A percentile compares a stretch with the other conserved stretches of the same genome.
phyloP scores from a whole-genome alignment of 2,888 invertebrate species.

The Caradrina kadenii region DNA sequence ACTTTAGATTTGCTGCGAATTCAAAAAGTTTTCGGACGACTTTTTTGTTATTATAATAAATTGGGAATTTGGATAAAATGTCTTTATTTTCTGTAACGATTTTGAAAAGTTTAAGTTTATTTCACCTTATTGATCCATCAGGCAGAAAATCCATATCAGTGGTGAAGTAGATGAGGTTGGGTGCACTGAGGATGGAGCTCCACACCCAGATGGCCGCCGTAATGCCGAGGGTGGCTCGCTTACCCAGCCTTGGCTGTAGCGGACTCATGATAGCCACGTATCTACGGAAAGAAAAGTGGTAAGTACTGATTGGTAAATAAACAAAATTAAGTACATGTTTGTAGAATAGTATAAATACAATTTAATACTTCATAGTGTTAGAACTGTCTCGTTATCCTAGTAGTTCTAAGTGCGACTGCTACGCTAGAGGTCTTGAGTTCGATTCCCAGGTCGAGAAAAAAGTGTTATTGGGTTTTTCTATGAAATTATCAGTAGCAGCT shows the following conservation, averaged over 20 bases:
- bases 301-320: background rate
- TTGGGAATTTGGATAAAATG: background rate
- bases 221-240: conserved; percentile 95
- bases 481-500: no score
- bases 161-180: conserved; percentile 96
- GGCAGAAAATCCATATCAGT: conserved; percentile 91
- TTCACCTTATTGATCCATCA: conserved; percentile 80
- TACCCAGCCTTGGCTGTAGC: conserved; percentile 96
- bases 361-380: no score
- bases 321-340: background rate
- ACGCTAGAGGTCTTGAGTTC: no score
- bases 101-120: no score
- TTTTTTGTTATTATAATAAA: background rate
- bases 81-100: no score
- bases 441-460: no score
- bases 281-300: conserved; percentile 86
- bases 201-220: conserved; percentile 96
- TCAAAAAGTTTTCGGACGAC: conserved; percentile 7
- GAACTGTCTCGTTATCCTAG: no score
- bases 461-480: no score
- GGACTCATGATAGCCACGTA: conserved; percentile 99
- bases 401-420: no score
- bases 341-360: no score
- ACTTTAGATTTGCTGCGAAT: conserved; percentile 17
- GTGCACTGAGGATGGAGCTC: conserved; percentile 95